Base-by-base conservation (phyloP, 2,888 invertebrate species). In the Rambutsinella grinnellia region DNA sequence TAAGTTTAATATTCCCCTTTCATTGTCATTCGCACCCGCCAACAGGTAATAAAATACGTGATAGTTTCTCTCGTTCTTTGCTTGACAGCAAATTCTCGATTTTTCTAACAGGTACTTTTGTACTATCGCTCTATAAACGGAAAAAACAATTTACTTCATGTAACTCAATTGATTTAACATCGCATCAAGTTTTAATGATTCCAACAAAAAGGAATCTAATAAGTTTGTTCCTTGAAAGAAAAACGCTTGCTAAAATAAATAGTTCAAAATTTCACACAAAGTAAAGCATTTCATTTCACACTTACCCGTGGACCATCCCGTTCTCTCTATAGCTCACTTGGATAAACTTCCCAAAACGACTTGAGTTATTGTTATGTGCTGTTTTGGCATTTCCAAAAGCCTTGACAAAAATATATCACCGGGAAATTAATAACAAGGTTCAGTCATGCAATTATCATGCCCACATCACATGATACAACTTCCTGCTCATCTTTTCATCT, bases 381-480 rank as follows among this genome's bases (percentile, higher is more conserved):
- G 97, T 98, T 89, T 97, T 97, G 0, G 98, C 97, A 88, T 98
- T 98, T n/a, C 98, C 98, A 87, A 98, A 98, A 5, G 97, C 97
- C 90, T 90, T 85, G 27, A 87, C 13, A 36, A 13, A 36, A 36
- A n/a, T n/a, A n/a, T 13, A 67, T 28, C 53, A 60, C 56, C 51
- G 21, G 23, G 51, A 65, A 63, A 61, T 63, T n/a, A n/a, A n/a
- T n/a, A n/a, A n/a, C n/a, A n/a, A n/a, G n/a, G n/a, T n/a, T n/a
- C 56, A 36, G 13, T 36, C 36, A 36, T 49, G 6, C 49, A 49
- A 17, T 17, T 17, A 49, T 49, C 49, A 49, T 49, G 5, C 36
- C 36, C 36, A 13, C 5, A 36, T 8, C 36, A 36, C 36, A 36
- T 36, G 36, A 36, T 36, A n/a, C n/a, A 36, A 36, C 36, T 36